Evolutionary conservation across 2,113 vertebrate species (phyloP), one percentile per base, ranked within the genome.

Genomic region (Sylvia atricapilla): DNA sequence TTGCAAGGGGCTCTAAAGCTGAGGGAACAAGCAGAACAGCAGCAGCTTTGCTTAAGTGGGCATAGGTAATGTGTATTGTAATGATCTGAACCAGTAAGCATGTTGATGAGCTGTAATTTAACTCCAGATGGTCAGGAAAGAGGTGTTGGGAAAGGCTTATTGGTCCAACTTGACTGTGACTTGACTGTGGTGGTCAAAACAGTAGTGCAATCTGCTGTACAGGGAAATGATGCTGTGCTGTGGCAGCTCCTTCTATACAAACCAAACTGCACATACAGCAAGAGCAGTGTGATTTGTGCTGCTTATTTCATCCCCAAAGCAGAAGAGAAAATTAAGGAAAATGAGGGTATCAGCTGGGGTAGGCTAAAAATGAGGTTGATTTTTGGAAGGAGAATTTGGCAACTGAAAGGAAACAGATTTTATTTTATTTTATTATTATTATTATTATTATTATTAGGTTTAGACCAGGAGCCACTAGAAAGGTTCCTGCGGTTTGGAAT

Each of bases 41-140:
- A 3, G 49, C 86, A 87, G 79, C 85, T n/a, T 41, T 72, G 77
- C 91, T 91, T 94, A 94, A 70, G 58, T 77, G 35, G 75, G 85
- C 21, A 2, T 76, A 62, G 81, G 70, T 66, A 87, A 79, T 70
- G 33, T 73, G 62, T 67, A 66, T 96, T 68, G 41, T 72, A 87
- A 66, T 72, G 62, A 82, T 73, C 37, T 62, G 73, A 66, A 75
- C 64, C 73, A 67, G 0, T 64, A 44, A 75, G 77, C 64, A 33
- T 82, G 70, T 58, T 69, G 58, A 89, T 89, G 87, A 92, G 87
- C 66, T 94, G 89, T 78, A 22, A 62, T 91, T 95, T 91, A 89
- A 94, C 75, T 96, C 93, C 94, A 92, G 91, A 95, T 91, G 89
- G 91, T 91, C 81, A 66, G 89, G 77, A 79, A 60, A 79, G 77